A percentile compares a stretch with the other conserved stretches of the same genome.
Evolutionary conservation across 2,797 vertebrate species (phyloP).

Genomic region (Microchirus variegatus): DNA sequence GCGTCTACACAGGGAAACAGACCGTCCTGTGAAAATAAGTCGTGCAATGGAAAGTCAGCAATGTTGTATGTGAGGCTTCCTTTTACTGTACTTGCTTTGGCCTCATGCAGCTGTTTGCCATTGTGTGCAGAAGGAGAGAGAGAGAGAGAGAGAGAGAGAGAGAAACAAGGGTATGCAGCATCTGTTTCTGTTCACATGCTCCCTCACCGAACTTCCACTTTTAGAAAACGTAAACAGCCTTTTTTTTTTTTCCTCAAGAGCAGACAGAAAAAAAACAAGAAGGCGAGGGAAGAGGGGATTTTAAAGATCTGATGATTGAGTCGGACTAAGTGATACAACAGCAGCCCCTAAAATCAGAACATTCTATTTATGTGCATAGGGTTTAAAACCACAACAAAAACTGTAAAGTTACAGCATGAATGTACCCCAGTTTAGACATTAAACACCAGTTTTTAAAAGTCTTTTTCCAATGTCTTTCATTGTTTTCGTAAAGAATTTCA

Average conservation of each 20-base stretch:
- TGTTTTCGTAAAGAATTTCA: too few species aligned
- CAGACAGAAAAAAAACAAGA: conserved; percentile 14
- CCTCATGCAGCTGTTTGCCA: conserved; percentile 67
- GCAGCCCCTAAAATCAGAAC: neutral
- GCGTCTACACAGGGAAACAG: neutral
- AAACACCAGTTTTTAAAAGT: too few species aligned
- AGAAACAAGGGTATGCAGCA: conserved; percentile 60
- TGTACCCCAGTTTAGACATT: too few species aligned
- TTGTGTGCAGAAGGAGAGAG: conserved; percentile 56
- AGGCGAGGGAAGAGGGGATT: conserved; percentile 28
- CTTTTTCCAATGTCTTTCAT: too few species aligned
- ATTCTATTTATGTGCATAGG: neutral
- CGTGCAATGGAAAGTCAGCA: conserved; percentile 22
- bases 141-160: conserved; percentile 28
- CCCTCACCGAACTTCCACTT: conserved; percentile 76
- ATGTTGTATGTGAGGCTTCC: conserved; percentile 25
- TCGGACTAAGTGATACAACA: conserved; percentile 3
- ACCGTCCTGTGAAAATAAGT: neutral
- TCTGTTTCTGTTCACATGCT: conserved; percentile 82
- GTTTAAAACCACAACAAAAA: neutral
- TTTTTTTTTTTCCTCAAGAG: conserved; percentile 26
- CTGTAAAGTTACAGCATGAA: too few species aligned
- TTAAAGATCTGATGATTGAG: conserved; percentile 11
- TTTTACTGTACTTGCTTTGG: conserved; percentile 41
- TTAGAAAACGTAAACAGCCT: conserved; percentile 79